Percentiles rank a stretch among this genome's conserved stretches.
These are phyloP conservation scores for Semicossyphus pulcher DNA, from an alignment of 2,113 vertebrate genomes.

Conservation along the genomic window DNA sequence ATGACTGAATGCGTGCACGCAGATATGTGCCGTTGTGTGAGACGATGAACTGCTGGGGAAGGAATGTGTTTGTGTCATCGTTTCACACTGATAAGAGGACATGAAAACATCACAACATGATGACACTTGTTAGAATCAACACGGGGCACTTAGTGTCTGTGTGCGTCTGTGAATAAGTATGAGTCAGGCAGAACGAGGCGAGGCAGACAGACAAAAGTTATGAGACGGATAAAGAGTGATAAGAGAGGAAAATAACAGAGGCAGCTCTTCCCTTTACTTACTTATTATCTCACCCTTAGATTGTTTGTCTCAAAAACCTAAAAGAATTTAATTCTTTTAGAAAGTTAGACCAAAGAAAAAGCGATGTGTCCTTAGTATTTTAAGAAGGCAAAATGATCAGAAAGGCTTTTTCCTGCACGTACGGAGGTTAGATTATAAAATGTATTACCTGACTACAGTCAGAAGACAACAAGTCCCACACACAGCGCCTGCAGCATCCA, in stretches of 20 bases:
- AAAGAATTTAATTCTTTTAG: not conserved
- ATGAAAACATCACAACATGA: conserved; percentile 61
- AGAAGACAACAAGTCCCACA: too few relatives aligned
- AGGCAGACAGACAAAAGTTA: conserved; percentile 21
- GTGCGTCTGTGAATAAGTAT: conserved; percentile 26
- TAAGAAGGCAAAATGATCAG: too few relatives aligned
- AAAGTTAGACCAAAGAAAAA: too few relatives aligned
- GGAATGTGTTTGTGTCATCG: conserved; percentile 44
- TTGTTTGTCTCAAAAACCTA: not conserved
- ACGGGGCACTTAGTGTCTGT: conserved; percentile 1
- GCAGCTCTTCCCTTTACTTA: not conserved
- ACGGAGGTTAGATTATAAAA: too few relatives aligned
- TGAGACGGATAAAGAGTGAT: not conserved
- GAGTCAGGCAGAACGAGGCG: conserved; percentile 44
- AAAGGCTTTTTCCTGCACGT: too few relatives aligned
- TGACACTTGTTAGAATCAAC: conserved; percentile 59
- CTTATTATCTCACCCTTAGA: not conserved
- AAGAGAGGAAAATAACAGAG: not conserved
- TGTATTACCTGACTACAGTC: too few relatives aligned
- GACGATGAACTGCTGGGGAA: conserved; percentile 11
- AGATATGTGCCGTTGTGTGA: conserved; percentile 7
- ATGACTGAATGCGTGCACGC: conserved; percentile 13
- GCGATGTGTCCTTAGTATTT: too few relatives aligned
- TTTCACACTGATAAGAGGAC: conserved; percentile 56
- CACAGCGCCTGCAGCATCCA: not conserved